Evolutionary conservation across 2,113 vertebrate genomes (phyloP).

Genomic region (Maccullochella peelii): DNA sequence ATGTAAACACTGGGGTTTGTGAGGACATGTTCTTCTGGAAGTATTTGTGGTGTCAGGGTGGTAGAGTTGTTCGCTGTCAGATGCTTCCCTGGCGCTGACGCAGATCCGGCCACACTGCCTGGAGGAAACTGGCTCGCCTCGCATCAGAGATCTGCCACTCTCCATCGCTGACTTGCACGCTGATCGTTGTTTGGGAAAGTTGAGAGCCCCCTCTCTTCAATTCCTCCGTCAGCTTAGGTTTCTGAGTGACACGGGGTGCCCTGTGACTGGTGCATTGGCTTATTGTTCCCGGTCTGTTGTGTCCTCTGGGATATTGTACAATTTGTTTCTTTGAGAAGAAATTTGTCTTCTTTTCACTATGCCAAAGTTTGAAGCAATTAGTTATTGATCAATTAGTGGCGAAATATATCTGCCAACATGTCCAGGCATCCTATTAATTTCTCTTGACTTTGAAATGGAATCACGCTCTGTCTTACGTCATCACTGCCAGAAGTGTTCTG

Average conservation of each 20-base stretch:
- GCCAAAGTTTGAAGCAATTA: slow-evolving; percentile 9
- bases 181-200: slow-evolving; percentile 71
- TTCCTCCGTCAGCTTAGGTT: slow-evolving; percentile 55
- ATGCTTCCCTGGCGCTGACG: slow-evolving; percentile 59
- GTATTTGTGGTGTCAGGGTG: slow-evolving; percentile 40
- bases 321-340: slow-evolving; percentile 10
- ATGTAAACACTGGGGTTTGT: slow-evolving; percentile 14
- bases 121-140: slow-evolving; percentile 70
- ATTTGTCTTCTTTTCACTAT: not conserved
- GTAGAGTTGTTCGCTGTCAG: slow-evolving; percentile 54
- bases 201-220: slow-evolving; percentile 54
- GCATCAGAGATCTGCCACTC: slow-evolving; percentile 78
- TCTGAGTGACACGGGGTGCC: slow-evolving; percentile 35
- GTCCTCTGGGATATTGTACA: not conserved
- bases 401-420: slow-evolving; percentile 1
- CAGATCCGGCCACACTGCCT: slow-evolving; percentile 61
- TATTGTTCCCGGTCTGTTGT: not conserved
- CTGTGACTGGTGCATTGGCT: slow-evolving; percentile 31
- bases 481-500: slow-evolving; percentile 55
- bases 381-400: slow-evolving; percentile 9
- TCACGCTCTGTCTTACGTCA: slow-evolving; percentile 49
- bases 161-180: slow-evolving; percentile 52
- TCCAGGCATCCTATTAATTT: slow-evolving; percentile 29
- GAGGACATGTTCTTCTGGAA: slow-evolving; percentile 29
- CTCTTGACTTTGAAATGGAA: slow-evolving; percentile 37